Evolutionary conservation across 2,888 invertebrate species (phyloP), one percentile per base, ranked within the genome.

Genomic region (Heliconius cydno): DNA sequence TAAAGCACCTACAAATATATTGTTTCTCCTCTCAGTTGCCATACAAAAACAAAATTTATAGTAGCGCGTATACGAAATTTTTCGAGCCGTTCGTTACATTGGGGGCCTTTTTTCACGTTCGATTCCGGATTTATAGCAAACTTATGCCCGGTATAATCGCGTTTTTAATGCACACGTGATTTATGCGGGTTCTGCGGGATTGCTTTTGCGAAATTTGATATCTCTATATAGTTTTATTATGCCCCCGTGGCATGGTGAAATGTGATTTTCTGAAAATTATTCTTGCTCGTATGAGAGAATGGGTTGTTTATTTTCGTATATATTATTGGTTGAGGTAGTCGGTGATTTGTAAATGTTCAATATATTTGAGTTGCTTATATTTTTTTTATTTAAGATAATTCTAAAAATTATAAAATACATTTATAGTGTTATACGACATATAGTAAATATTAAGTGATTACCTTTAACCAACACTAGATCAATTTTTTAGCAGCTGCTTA

Each of bases 161-260:
- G 92, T 93, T 94, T 95, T 94, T 94, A 95, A 95, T 94, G 93
- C 91, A 85, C 80, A 86, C 82, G 88, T 92, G 94, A 95, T 95
- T 94, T 95, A 95, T 88, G 89, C 89, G 88, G 88, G 88, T 86
- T 88, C 85, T 86, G 86, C 90, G 88, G 90, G 90, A 92, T 92
- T 92, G 92, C 90, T 90, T 92, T 90, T 88, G 57, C 90, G 94
- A 94, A 94, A 94, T 92, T 94, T 94, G 94, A 95, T 94, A 94
- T 93, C 94, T 93, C 91, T 87, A 93, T 94, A 91, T 88, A 86
- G 88, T 92, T 73, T 94, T 92, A 93, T 92, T 92, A 88, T 78
- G 87, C 90, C 91, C 92, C 90, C 88, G 92, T 92, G 91, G 89
- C 79, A 79, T 78, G 79, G 65, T 67, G 67, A 73, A 63, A 80